Evolutionary conservation across 2,797 vertebrate genomes (phyloP).

Genomic region (Scomberomorus guttatus): DNA sequence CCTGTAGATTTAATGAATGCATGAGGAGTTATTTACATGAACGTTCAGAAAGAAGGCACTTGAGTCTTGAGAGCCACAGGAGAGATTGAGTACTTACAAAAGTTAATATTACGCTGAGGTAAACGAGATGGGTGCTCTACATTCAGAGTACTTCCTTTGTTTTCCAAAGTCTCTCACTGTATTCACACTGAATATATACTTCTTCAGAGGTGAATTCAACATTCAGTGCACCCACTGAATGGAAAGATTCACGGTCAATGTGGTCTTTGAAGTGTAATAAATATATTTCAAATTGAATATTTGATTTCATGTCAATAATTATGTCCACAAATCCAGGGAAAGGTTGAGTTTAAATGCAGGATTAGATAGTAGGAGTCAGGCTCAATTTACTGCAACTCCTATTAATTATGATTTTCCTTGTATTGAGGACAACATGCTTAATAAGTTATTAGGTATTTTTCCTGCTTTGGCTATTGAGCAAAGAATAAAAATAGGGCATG

Average conservation of each 20-base stretch:
- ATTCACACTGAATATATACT: conserved; percentile 13
- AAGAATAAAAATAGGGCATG: conserved; percentile 71
- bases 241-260: neutral
- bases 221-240: neutral
- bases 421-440: conserved; percentile 77
- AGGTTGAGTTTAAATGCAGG: conserved; percentile 16
- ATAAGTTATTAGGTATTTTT: conserved; percentile 74
- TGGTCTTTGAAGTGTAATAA: conserved; percentile 4
- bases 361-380: conserved; percentile 8
- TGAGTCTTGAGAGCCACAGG: conserved; percentile 44
- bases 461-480: conserved; percentile 69
- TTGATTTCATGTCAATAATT: conserved; percentile 25
- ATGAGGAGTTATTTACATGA: conserved; percentile 62
- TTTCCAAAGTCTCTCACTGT: conserved; percentile 13
- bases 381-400: conserved; percentile 23
- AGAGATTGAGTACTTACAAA: conserved; percentile 36
- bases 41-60: conserved; percentile 41
- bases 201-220: conserved; percentile 46
- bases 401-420: conserved; percentile 59
- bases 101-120: conserved; percentile 33
- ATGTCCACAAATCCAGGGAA: conserved; percentile 20
- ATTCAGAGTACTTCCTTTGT: conserved; percentile 21
- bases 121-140: conserved; percentile 33
- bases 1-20: conserved; percentile 59
- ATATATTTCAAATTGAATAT: conserved; percentile 28